Evolutionary conservation across 2,113 vertebrate species (phyloP), one percentile per base, ranked within the genome.

Genomic region (Agelaius tricolor): DNA sequence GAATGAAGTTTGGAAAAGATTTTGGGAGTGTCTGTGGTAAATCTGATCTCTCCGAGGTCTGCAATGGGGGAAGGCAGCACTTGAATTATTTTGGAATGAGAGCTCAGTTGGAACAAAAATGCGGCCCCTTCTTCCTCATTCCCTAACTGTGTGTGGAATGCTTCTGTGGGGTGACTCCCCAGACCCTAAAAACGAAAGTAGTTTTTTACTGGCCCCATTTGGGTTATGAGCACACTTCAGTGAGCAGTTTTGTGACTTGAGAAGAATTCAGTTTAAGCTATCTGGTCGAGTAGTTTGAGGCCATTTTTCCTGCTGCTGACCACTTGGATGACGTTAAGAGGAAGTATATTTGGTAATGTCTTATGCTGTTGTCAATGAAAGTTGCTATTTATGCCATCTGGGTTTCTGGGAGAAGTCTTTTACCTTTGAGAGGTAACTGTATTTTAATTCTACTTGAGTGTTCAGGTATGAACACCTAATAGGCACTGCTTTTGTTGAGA

Each of bases 121-220:
- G 1, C 8, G 7, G 7, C 16, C 20, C 20, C 7, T 67, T 82
- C 11, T 47, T 33, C 43, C 18, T 78, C 1, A 0, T 77, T 71
- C 14, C 19, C 23, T 1, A 1, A 15, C 17, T 7, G 6, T 8
- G 8, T 49, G 12, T 47, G 54, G 44, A 44, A 51, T 44, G 39
- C 8, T 61, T 59, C 24, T 37, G 3, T 46, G 57, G 24, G 22
- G 13, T 54, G 77, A 28, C 35, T 89, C 67, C 33, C 6, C 26
- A 41, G 41, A 58, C 31, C 24, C 59, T 74, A 24, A 67, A 24
- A 67, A 68, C 19, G 43, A 44, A 33, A 87, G 27, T 4, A 54
- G 35, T 24, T 74, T 54, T 77, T 72, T 81, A 51, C 30, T 13
- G 1, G 12, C 39, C 12, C 22, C 0, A 1, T 35, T 46, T 0